A percentile compares a stretch with the other conserved stretches of the same genome.
Conservation (phyloP, 2,113 vertebrate species). For the Melanostigma gelatinosum region DNA sequence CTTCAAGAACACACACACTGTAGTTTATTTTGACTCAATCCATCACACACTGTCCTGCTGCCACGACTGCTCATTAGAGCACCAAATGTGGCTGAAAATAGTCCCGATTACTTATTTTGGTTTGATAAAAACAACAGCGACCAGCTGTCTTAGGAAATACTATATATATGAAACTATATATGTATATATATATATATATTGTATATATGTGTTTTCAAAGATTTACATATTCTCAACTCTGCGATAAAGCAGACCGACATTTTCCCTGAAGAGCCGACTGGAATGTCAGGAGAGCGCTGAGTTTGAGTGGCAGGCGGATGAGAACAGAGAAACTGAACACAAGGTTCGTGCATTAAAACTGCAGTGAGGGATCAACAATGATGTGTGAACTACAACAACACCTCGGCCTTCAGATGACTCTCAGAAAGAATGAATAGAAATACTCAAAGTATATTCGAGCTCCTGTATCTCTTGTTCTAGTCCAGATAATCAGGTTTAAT, state of each 20-base stretch:
- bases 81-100: neutral
- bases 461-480: neutral
- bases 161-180: neutral
- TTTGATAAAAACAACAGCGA: neutral
- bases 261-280: neutral
- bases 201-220: neutral
- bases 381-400: neutral
- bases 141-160: neutral
- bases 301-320: neutral
- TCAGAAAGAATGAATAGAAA: neutral
- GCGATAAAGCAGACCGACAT: conserved; percentile 4
- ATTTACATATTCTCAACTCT: neutral
- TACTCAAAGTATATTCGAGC: neutral
- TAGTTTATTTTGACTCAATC: neutral
- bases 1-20: neutral
- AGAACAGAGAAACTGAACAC: neutral
- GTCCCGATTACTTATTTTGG: neutral
- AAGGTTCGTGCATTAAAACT: neutral
- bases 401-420: neutral
- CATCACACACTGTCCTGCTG: neutral
- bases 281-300: neutral
- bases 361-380: neutral
- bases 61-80: neutral
- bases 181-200: too few relatives aligned
- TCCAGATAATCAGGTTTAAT: neutral